Base-by-base conservation (phyloP, 2,888 invertebrate species). In the Endomychus coccineus region DNA sequence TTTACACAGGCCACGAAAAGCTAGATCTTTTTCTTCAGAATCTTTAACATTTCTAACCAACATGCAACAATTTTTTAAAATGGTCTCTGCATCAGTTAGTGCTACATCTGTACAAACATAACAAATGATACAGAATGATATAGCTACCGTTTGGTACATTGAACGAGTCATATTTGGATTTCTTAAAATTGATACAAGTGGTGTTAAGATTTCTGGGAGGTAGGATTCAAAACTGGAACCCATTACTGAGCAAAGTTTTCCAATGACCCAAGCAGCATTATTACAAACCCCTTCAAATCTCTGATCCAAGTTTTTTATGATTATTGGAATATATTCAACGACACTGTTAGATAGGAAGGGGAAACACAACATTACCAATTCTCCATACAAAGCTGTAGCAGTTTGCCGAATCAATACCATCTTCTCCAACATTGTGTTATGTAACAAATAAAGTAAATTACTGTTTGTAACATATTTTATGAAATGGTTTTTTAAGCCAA, bases 81-180 rank as follows among this genome's bases (percentile, higher is more conserved):
- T 94, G 75, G 90, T 88, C 74, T 89, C 88, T 78, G 98, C 85
- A 76, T 83, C 84, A 71, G 94, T 94, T 7, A 30, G 31, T 6
- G 45, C 42, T 12, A 95, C 92, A 76, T 91, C 88, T 67, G 97
- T 94, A 80, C 96, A 97, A 74, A 95, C 92, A 78, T 86, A 90
- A 78, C 97, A 97, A 76, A 98, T 86, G 73, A 96, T 92, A 79
- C 98, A 97, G 77, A 98, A 90, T 74, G 97, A 95, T 73, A 98
- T 95, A 73, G 97, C 96, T 66, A 97, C 97, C 63, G 98, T 98
- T 74, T 98, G 97, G 57, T 97, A 78, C 52, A 99, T 77, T 4
- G 97, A 97, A 72, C 97, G 92, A 21, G 96, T 94, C 39, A 94
- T 91, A 65, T 88, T 90, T 36, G 86, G 84, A 59, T 85, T 80